Conservation (phyloP, 2,113 vertebrate species). For the Salvelinus namaycush region DNA sequence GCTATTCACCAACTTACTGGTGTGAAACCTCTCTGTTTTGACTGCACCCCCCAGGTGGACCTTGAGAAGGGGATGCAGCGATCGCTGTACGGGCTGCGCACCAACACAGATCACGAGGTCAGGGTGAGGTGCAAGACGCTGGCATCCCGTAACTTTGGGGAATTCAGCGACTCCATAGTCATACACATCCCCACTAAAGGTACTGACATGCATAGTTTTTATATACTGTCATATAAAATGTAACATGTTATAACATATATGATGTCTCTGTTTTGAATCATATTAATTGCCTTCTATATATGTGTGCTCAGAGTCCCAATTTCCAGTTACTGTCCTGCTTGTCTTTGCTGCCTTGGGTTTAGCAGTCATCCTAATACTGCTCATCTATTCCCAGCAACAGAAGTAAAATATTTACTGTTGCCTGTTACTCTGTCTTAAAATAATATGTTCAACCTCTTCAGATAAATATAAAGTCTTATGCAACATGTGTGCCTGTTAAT, state of each 20-base stretch:
- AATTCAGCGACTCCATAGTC: slow-evolving; percentile 83
- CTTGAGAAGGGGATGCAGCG: slow-evolving; percentile 67
- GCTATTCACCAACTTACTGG: background rate
- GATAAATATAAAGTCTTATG: background rate
- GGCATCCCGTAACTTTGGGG: slow-evolving; percentile 79
- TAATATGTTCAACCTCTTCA: background rate
- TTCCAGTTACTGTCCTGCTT: slow-evolving; percentile 80
- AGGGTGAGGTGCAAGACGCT: slow-evolving; percentile 81
- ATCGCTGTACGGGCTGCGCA: slow-evolving; percentile 82
- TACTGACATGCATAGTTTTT: slow-evolving; percentile 26
- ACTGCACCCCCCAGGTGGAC: slow-evolving; percentile 69
- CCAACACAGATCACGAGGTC: slow-evolving; percentile 83
- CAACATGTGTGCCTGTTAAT: background rate
- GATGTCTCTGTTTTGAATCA: background rate
- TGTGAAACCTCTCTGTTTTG: slow-evolving; percentile 5
- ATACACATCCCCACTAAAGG: slow-evolving; percentile 70
- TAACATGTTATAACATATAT: background rate
- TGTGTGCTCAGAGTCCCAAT: slow-evolving; percentile 77
- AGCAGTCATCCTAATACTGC: slow-evolving; percentile 75
- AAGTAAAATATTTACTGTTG: slow-evolving; percentile 73
- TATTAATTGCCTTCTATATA: background rate
- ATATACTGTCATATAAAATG: background rate
- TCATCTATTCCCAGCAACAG: slow-evolving; percentile 85
- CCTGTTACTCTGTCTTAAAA: background rate
- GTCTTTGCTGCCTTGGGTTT: slow-evolving; percentile 80